Evolutionary conservation across 2,888 invertebrate genomes (phyloP).

Genomic region (Clostera curtula): DNA sequence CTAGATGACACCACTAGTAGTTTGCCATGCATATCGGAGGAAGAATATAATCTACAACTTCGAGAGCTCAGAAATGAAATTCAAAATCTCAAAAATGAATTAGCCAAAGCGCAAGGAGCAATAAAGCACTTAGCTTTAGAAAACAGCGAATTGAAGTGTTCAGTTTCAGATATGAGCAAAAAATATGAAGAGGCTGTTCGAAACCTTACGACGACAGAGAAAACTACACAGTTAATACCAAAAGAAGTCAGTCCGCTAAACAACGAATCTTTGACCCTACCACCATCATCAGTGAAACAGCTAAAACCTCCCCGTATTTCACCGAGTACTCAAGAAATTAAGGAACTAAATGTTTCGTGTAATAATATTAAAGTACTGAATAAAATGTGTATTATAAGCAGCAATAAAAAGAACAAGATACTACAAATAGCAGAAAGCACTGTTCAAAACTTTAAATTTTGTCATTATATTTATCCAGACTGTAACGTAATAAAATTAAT

Average conservation of each 20-base stretch:
- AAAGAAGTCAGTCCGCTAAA: background rate
- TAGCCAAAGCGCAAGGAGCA: background rate
- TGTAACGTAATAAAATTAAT: background rate
- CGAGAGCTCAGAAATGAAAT: background rate
- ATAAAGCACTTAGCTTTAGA: background rate
- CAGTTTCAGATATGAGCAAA: background rate
- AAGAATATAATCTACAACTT: background rate
- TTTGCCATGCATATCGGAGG: background rate
- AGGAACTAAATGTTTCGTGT: background rate
- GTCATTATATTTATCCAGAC: background rate
- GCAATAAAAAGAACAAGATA: constrained; percentile 2
- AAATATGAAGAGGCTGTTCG: background rate
- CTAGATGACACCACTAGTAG: background rate
- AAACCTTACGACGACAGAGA: background rate
- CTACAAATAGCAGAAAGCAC: background rate
- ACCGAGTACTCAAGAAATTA: background rate
- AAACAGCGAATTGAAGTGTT: background rate
- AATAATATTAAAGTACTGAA: background rate
- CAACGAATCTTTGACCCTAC: too few species aligned
- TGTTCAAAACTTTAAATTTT: background rate
- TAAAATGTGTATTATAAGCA: constrained; percentile 2
- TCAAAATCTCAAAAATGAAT: background rate
- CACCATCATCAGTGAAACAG: too few species aligned
- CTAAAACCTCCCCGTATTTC: background rate
- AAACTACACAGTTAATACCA: background rate